Conservation (phyloP, 2,797 vertebrate species). For the Oceanodroma leucorhoa region DNA sequence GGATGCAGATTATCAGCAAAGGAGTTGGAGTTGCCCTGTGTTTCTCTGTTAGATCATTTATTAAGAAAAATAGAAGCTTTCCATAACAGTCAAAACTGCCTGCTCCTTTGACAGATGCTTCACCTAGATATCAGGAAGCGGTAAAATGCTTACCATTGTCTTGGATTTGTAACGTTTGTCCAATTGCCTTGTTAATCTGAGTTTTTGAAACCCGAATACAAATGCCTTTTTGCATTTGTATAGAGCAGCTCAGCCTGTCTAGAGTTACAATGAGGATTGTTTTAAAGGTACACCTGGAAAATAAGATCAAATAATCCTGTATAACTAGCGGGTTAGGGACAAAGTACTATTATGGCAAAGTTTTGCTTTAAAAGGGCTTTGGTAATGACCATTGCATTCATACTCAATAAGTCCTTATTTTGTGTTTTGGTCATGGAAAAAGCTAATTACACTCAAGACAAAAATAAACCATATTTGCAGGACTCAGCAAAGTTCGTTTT, state of each 20-base stretch:
- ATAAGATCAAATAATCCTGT: not conserved
- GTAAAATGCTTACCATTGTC: not conserved
- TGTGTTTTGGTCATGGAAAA: constrained; percentile 9
- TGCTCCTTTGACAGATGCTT: not conserved
- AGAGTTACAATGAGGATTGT: not conserved
- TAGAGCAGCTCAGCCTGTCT: not conserved
- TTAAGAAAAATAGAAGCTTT: not conserved
- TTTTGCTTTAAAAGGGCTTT: not conserved
- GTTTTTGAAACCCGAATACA: not conserved
- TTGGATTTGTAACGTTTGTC: not conserved
- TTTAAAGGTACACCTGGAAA: constrained; percentile 14
- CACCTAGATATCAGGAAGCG: not conserved
- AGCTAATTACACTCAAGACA: not conserved
- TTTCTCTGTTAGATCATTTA: not conserved
- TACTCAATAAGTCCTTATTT: not conserved
- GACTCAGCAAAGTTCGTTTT: constrained; percentile 1
- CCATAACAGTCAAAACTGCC: not conserved
- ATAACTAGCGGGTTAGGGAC: not conserved
- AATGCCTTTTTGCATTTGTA: not conserved
- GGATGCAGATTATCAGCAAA: not conserved
- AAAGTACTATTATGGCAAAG: not conserved
- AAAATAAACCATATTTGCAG: constrained; percentile 10
- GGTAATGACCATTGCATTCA: not conserved
- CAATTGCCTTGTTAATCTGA: constrained; percentile 4
- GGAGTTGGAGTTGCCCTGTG: not conserved